These are phyloP conservation scores for Notechis scutatus DNA, from an alignment of 2,113 vertebrate species.

Conservation along the genomic window DNA sequence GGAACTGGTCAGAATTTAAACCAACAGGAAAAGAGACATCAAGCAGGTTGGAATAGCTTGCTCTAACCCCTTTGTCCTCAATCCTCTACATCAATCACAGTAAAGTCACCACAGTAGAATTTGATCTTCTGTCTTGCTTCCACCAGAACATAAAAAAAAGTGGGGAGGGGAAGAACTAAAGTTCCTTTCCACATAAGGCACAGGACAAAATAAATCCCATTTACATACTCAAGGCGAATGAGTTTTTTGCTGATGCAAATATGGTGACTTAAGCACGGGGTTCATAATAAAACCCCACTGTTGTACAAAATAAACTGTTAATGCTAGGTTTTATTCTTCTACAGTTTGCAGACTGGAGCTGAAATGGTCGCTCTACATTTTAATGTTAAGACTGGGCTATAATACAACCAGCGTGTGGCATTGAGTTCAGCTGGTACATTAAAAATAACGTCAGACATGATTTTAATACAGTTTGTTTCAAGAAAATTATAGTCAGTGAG, in stretches of 20 bases:
- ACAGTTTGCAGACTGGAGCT: slow-evolving; percentile 72
- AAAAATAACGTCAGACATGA: slow-evolving; percentile 85
- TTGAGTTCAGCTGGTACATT: slow-evolving; percentile 69
- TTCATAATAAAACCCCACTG: slow-evolving; percentile 83
- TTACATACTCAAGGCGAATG: slow-evolving; percentile 75
- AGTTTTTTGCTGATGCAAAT: slow-evolving; percentile 76
- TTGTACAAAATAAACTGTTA: slow-evolving; percentile 87
- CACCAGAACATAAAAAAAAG: slow-evolving; percentile 49
- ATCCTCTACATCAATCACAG: slow-evolving; percentile 60
- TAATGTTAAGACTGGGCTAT: slow-evolving; percentile 73
- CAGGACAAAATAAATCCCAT: slow-evolving; percentile 93
- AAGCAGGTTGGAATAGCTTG: slow-evolving; percentile 56
- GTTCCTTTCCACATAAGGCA: slow-evolving; percentile 95
- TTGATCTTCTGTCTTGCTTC: slow-evolving; percentile 70
- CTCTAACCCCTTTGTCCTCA: slow-evolving; percentile 67
- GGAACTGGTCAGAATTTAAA: slow-evolving; percentile 35
- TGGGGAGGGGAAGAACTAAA: slow-evolving; percentile 59
- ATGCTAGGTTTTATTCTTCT: slow-evolving; percentile 87
- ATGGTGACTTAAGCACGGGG: slow-evolving; percentile 80
- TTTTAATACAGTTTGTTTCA: slow-evolving; percentile 75
- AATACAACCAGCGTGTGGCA: slow-evolving; percentile 79
- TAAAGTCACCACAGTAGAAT: slow-evolving; percentile 63
- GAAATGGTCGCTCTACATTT: slow-evolving; percentile 68
- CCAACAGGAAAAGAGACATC: slow-evolving; percentile 59
- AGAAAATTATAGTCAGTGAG: slow-evolving; percentile 81